These are phyloP conservation scores for Ctenochaetus hawaiiensis DNA, from an alignment of 2,797 vertebrate species.

Conservation along the genomic window DNA sequence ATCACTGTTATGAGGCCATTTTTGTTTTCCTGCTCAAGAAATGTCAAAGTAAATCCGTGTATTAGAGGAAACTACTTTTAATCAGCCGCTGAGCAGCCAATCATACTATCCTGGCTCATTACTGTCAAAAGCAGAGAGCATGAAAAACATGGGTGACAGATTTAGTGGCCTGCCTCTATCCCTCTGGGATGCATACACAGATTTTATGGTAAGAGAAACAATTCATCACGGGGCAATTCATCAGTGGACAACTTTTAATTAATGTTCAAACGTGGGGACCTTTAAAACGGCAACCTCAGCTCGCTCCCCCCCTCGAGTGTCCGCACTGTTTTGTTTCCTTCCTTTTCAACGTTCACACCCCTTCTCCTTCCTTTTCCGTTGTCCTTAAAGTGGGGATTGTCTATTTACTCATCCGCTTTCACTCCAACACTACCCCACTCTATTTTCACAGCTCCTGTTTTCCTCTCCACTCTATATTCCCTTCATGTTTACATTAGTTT, in stretches of 20 bases:
- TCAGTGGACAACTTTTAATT: slow-evolving; percentile 90
- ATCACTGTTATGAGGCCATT: slow-evolving; percentile 43
- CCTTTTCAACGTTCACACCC: slow-evolving; percentile 25
- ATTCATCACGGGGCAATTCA: slow-evolving; percentile 90
- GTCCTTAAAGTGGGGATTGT: slow-evolving; percentile 38
- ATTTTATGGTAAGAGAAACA: slow-evolving; percentile 84
- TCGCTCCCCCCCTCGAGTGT: slow-evolving; percentile 30
- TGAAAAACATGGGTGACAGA: slow-evolving; percentile 78
- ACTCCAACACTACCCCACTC: slow-evolving; percentile 48
- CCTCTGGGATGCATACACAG: slow-evolving; percentile 66
- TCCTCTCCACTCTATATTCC: slow-evolving; percentile 70
- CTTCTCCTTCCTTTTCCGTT: slow-evolving; percentile 33
- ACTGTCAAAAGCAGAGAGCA: slow-evolving; percentile 76
- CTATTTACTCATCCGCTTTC: slow-evolving; percentile 61
- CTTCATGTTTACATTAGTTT: slow-evolving; percentile 73
- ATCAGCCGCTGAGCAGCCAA: slow-evolving; percentile 78
- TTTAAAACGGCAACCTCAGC: slow-evolving; percentile 75
- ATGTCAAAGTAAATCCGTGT: slow-evolving; percentile 77
- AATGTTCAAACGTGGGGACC: slow-evolving; percentile 85
- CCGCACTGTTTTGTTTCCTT: slow-evolving; percentile 45
- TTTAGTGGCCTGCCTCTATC: slow-evolving; percentile 71
- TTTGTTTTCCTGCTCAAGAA: slow-evolving; percentile 41
- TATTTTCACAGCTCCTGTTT: slow-evolving; percentile 63
- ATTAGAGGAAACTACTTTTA: slow-evolving; percentile 75
- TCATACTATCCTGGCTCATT: slow-evolving; percentile 74